phyloP scores from a whole-genome alignment of 1,140 invertebrate genomes.

The Latrodectus geometricus region DNA sequence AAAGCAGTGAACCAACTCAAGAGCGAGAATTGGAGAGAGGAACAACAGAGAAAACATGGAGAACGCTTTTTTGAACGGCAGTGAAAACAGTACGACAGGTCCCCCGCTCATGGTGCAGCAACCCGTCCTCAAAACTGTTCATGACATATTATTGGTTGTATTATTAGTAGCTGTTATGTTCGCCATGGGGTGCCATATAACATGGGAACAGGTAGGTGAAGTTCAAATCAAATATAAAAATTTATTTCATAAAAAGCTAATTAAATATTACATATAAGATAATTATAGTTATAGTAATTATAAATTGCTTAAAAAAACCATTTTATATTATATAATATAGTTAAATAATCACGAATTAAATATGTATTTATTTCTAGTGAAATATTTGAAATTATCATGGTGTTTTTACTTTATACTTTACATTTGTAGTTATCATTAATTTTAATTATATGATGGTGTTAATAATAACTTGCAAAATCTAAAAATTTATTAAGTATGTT shows the following conservation, averaged over 20 bases:
- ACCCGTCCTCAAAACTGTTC: slow-evolving; percentile 64
- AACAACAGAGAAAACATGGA: slow-evolving; percentile 8
- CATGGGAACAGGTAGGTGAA: slow-evolving; percentile 63
- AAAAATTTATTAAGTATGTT: too few relatives aligned
- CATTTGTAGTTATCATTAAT: too few relatives aligned
- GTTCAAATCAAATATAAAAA: too few relatives aligned
- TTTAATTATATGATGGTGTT: too few relatives aligned
- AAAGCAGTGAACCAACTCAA: neutral
- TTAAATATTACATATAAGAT: neutral
- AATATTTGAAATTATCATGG: too few relatives aligned
- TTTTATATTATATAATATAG: too few relatives aligned
- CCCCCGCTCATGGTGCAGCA: neutral
- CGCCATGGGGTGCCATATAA: slow-evolving; percentile 68
- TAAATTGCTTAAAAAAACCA: neutral
- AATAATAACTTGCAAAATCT: too few relatives aligned
- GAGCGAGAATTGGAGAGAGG: neutral
- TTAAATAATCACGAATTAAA: too few relatives aligned
- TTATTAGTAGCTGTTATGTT: slow-evolving; percentile 67
- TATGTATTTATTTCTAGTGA: too few relatives aligned
- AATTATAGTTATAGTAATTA: neutral
- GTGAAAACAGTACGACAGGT: neutral
- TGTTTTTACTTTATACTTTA: too few relatives aligned
- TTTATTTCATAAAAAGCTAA: too few relatives aligned
- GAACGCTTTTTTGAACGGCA: slow-evolving; percentile 13
- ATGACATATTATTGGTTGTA: slow-evolving; percentile 65